phyloP scores from a whole-genome alignment of 2,113 vertebrate genomes.

The Psettodes erumei region DNA sequence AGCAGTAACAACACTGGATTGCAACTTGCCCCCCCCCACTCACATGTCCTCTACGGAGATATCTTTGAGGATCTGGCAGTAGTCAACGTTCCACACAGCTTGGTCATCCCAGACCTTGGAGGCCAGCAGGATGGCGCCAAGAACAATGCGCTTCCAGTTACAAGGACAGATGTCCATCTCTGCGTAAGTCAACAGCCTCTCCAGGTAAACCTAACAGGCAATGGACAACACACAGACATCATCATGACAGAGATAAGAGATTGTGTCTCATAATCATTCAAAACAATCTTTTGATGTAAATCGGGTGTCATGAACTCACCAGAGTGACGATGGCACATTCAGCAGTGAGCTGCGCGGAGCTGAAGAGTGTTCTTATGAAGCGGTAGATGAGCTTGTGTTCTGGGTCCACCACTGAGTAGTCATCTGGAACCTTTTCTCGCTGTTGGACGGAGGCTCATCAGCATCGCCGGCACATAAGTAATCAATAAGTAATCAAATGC shows the following conservation, averaged over 20 bases:
- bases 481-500: neutral
- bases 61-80: constrained; percentile 97
- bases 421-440: constrained; percentile 95
- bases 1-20: neutral
- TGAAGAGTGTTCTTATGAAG: constrained; percentile 97
- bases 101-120: constrained; percentile 99
- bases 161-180: constrained; percentile 98
- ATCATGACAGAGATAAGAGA: neutral
- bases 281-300: neutral
- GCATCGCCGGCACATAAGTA: neutral
- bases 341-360: constrained; percentile 96
- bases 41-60: constrained; percentile 95
- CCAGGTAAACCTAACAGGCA: constrained; percentile 91
- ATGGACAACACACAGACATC: neutral
- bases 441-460: constrained; percentile 63
- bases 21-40: too few relatives aligned
- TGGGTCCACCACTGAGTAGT: constrained; percentile 95
- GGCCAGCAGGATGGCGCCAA: constrained; percentile 95
- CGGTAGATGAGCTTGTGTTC: constrained; percentile 99
- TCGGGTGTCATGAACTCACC: constrained; percentile 80
- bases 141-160: constrained; percentile 98
- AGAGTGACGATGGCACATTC: constrained; percentile 99
- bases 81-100: constrained; percentile 99
- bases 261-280: neutral
- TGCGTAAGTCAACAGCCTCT: constrained; percentile 95